A percentile compares a stretch with the other conserved stretches of the same genome.
Conservation (phyloP, 2,797 vertebrate species). For the Parambassis ranga region DNA sequence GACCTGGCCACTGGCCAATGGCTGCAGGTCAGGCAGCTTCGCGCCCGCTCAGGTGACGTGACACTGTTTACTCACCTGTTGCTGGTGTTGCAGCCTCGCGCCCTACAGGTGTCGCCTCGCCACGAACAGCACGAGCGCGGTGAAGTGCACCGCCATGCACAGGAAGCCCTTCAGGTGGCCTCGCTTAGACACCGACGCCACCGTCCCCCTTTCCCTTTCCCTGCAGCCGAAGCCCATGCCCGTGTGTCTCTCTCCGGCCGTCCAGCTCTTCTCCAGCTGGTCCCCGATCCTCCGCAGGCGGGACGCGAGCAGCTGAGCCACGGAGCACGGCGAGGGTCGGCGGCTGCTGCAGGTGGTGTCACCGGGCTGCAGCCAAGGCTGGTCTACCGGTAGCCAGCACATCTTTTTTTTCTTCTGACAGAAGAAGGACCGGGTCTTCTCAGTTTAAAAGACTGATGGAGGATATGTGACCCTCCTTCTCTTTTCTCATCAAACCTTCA, state of each 20-base stretch:
- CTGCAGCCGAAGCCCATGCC: slow-evolving; percentile 27
- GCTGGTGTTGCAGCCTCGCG: slow-evolving; percentile 57
- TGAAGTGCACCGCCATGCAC: slow-evolving; percentile 82
- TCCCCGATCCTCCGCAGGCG: slow-evolving; percentile 91
- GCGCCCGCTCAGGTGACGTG: neutral
- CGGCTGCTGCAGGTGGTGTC: slow-evolving; percentile 75
- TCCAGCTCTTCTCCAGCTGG: slow-evolving; percentile 85
- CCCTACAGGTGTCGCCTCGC: slow-evolving; percentile 88
- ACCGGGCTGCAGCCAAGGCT: slow-evolving; percentile 81
- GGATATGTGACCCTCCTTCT: slow-evolving; percentile 58
- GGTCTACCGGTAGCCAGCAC: slow-evolving; percentile 87
- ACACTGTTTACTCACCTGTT: slow-evolving; percentile 74
- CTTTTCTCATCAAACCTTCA: slow-evolving; percentile 61
- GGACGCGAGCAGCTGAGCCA: slow-evolving; percentile 83
- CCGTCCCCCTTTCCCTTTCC: slow-evolving; percentile 56
- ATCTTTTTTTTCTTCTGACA: slow-evolving; percentile 74
- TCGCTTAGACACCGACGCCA: slow-evolving; percentile 5
- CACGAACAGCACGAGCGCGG: slow-evolving; percentile 86
- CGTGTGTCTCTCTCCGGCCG: slow-evolving; percentile 20
- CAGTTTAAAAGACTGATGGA: slow-evolving; percentile 31
- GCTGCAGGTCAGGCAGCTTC: too few relatives aligned
- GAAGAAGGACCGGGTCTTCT: slow-evolving; percentile 4
- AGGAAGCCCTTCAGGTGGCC: slow-evolving; percentile 65
- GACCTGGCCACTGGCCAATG: neutral
- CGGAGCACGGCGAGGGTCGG: slow-evolving; percentile 71